A percentile compares a stretch with the other conserved stretches of the same genome.
These are phyloP conservation scores for Temnothorax curvispinosus DNA, from an alignment of 1,140 invertebrate species.

Conservation along the genomic window DNA sequence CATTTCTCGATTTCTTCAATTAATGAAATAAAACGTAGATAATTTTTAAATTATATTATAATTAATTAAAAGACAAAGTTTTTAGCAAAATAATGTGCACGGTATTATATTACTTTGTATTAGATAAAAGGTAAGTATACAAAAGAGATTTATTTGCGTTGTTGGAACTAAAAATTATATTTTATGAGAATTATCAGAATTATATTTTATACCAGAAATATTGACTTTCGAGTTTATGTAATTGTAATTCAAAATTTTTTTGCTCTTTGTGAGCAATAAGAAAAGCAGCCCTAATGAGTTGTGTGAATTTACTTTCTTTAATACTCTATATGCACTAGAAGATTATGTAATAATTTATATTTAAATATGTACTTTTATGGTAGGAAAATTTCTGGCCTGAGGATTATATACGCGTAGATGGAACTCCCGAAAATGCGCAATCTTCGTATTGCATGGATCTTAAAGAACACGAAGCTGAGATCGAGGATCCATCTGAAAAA, in stretches of 20 bases:
- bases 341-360: not conserved
- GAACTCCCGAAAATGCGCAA: not conserved
- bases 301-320: not conserved
- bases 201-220: not conserved
- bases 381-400: constrained; percentile 75
- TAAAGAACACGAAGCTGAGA: constrained; percentile 49
- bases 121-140: not conserved
- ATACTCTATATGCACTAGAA: not conserved
- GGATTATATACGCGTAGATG: constrained; percentile 47
- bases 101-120: not conserved
- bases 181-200: not conserved
- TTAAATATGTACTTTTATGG: constrained; percentile 30
- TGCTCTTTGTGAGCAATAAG: not conserved
- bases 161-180: not conserved
- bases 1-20: not conserved
- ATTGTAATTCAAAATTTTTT: not conserved
- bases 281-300: not conserved
- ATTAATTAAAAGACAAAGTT: not conserved
- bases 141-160: not conserved
- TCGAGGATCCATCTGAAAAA: constrained; percentile 42
- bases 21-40: not conserved
- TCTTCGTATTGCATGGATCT: constrained; percentile 38
- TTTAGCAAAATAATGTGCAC: not conserved
- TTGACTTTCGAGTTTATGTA: not conserved
- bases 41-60: not conserved